Base-by-base conservation (phyloP, 2,797 vertebrate species). In the Spinus pinus region DNA sequence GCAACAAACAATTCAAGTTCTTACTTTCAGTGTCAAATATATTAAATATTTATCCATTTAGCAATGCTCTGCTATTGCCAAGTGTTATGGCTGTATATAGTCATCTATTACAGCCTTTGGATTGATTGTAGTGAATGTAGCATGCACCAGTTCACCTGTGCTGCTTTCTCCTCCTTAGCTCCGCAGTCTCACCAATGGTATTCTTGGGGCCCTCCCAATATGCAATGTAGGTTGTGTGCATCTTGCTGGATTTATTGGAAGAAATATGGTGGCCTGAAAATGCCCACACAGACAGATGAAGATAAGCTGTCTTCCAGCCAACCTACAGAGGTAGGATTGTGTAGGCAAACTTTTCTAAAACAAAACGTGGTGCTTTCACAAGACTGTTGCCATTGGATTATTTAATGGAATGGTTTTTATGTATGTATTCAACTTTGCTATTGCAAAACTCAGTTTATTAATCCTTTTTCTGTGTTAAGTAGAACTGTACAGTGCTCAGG, bases 241-340 rank as follows among this genome's bases (percentile, higher is more conserved):
- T 98, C 99, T 94, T 99, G 99, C 97, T 99, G 99, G 99, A 99
- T 99, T 97, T 99, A 99, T 94, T 99, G 99, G 99, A 99, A 99
- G 98, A 99, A 99, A 96, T 99, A 99, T 1, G 99, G 99, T 75
- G 99, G 99, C 86, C 98, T 99, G 97, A 99, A 99, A 98, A 99
- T 99, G 99, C 99, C 99, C 19, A 99, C 99, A 91, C 98, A 99
- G 97, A 98, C 99, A 41, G 99, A 99, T 77, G 99, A 99, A 95
- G 99, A 99, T 97, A 99, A 98, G 96, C 97, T 98, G 35, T 98
- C 99, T 66, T 98, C 99, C 35, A 98, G 95, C 86, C 99, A 99
- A 28, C 95, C 98, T 75, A 88, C 98, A 96, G 98, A 98, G 98
- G 98, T 98, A 94, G 27, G 79, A 49, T n/a, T 66, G 9, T 14